These are phyloP conservation scores for Mus spretus DNA, from an alignment of 2,797 vertebrate genomes.

Conservation along the genomic window DNA sequence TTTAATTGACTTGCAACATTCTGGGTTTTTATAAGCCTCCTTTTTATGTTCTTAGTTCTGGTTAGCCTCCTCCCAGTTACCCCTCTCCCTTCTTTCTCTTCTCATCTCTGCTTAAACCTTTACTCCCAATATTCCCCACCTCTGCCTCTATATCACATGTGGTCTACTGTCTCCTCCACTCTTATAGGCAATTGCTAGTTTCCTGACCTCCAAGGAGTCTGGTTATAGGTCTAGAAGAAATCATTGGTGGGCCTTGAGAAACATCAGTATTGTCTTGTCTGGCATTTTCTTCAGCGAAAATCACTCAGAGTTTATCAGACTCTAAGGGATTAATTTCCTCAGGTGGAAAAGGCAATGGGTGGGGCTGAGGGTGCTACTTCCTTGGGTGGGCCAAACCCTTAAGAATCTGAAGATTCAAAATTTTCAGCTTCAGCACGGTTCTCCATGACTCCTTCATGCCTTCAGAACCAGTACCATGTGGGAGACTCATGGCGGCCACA, in stretches of 20 bases:
- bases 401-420: too few species aligned
- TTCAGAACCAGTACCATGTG: neutral
- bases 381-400: too few species aligned
- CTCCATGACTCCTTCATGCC: neutral
- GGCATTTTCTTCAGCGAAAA: too few species aligned
- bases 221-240: too few species aligned
- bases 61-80: neutral
- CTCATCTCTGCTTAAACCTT: neutral
- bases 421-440: neutral
- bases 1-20: neutral
- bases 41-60: neutral
- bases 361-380: too few species aligned
- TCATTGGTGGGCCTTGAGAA: too few species aligned
- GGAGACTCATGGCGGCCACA: neutral
- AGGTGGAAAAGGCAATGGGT: too few species aligned
- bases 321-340: too few species aligned
- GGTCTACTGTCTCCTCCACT: neutral
- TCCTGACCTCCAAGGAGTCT: neutral
- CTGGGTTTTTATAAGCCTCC: neutral
- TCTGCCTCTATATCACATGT: neutral
- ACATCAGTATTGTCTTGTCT: too few species aligned
- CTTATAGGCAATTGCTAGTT: neutral
- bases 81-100: neutral
- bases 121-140: neutral
- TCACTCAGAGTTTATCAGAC: too few species aligned